phyloP scores from a whole-genome alignment of 2,888 invertebrate species.

The Margaritifera margaritifera region DNA sequence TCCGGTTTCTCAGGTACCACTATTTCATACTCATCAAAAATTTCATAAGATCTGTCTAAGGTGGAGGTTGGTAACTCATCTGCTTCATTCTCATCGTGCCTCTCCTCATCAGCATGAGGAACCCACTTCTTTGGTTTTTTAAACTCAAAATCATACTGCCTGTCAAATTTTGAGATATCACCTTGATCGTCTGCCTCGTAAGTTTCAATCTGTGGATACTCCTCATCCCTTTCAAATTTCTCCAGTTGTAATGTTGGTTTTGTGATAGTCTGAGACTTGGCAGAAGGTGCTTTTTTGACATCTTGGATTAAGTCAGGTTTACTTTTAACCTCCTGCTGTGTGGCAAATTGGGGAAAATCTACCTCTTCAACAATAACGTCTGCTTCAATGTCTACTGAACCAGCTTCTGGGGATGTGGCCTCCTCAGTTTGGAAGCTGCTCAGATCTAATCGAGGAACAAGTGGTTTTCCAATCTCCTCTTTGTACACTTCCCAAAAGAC shows the following conservation, averaged over 20 bases:
- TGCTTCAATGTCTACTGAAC: no score
- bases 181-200: background rate
- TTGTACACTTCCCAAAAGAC: conserved; percentile 35
- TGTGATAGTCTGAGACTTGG: background rate
- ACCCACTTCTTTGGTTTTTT: background rate
- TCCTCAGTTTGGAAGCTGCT: no score
- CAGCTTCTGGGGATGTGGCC: no score
- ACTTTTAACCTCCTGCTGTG: background rate
- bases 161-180: no score
- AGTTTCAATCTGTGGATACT: background rate
- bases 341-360: conserved; percentile 47
- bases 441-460: conserved; percentile 13
- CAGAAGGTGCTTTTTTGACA: background rate
- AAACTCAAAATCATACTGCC: no score
- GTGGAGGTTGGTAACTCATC: conserved; percentile 10
- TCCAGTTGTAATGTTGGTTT: no score
- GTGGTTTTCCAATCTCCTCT: conserved; percentile 27
- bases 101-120: background rate
- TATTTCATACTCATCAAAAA: conserved; percentile 6
- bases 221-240: conserved; percentile 1
- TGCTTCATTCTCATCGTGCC: conserved; percentile 14
- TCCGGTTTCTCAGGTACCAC: conserved; percentile 11
- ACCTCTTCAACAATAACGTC: background rate
- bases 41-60: conserved; percentile 8
- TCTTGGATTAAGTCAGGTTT: background rate